Evolutionary conservation across 2,797 vertebrate species (phyloP).

Genomic region (Hephaestus fuliginosus): DNA sequence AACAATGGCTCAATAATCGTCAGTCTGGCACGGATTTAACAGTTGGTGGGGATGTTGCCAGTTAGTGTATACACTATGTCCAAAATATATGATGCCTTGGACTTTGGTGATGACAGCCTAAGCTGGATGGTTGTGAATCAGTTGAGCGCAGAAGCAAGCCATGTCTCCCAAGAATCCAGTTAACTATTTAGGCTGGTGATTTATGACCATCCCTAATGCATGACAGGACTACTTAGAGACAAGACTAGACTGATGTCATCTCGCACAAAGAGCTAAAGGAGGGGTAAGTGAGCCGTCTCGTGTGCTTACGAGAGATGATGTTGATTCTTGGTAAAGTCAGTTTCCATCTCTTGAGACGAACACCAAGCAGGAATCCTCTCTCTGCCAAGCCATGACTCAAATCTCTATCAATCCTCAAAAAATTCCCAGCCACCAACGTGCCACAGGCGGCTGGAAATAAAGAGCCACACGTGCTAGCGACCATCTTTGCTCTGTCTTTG

Average conservation of each 20-base stretch:
- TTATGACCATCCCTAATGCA: slow-evolving; percentile 71
- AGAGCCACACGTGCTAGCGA: neutral
- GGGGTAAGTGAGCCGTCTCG: slow-evolving; percentile 7
- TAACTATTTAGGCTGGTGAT: slow-evolving; percentile 69
- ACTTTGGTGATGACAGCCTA: slow-evolving; percentile 51
- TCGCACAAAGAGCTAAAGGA: slow-evolving; percentile 38
- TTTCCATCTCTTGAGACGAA: slow-evolving; percentile 63
- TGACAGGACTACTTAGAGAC: slow-evolving; percentile 66
- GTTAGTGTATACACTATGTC: slow-evolving; percentile 24
- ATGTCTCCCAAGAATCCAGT: slow-evolving; percentile 55
- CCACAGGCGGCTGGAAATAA: slow-evolving; percentile 31
- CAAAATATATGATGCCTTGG: slow-evolving; percentile 41
- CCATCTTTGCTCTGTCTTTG: neutral
- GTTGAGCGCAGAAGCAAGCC: slow-evolving; percentile 39
- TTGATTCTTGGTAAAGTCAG: slow-evolving; percentile 53
- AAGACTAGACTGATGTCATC: slow-evolving; percentile 73
- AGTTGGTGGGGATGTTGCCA: slow-evolving; percentile 20
- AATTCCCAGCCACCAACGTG: slow-evolving; percentile 29
- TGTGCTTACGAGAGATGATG: slow-evolving; percentile 43
- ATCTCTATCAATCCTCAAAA: slow-evolving; percentile 52
- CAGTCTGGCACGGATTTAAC: slow-evolving; percentile 23
- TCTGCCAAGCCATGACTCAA: slow-evolving; percentile 61
- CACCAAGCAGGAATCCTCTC: slow-evolving; percentile 23
- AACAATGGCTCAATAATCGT: slow-evolving; percentile 51
- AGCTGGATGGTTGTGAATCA: slow-evolving; percentile 48